A percentile compares a stretch with the other conserved stretches of the same genome.
Evolutionary conservation across 2,888 invertebrate species (phyloP).

Genomic region (Epinotia nisella): DNA sequence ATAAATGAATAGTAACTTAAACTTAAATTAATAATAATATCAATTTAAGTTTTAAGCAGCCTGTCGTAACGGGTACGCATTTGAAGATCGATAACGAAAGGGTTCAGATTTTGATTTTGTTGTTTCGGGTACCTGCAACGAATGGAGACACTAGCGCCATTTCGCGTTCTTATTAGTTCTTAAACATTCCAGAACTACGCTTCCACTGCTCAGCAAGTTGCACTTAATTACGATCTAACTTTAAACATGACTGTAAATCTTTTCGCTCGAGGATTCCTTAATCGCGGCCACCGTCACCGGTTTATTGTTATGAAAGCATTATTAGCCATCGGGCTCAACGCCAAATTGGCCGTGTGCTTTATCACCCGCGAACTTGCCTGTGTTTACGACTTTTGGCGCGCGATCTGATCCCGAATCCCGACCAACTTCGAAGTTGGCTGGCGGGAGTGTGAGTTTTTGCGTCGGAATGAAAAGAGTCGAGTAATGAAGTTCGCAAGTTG

Average conservation of each 20-base stretch:
- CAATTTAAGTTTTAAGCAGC: no score
- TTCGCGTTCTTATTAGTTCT: no score
- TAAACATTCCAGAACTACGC: background rate
- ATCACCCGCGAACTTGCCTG: slow-evolving; percentile 35
- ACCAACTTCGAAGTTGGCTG: slow-evolving; percentile 23
- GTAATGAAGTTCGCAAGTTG: slow-evolving; percentile 14
- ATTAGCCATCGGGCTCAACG: slow-evolving; percentile 38
- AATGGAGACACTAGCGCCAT: no score
- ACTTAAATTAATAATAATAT: no score
- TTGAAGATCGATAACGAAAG: no score
- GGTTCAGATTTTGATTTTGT: no score
- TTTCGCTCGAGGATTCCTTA: slow-evolving; percentile 8
- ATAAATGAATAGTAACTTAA: no score
- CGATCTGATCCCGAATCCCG: slow-evolving; percentile 18
- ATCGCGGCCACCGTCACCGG: slow-evolving; percentile 20
- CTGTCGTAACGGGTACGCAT: no score
- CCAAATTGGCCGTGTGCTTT: slow-evolving; percentile 41
- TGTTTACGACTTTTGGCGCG: slow-evolving; percentile 41
- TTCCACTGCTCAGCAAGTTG: background rate
- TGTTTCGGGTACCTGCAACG: no score
- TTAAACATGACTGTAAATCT: slow-evolving; percentile 4
- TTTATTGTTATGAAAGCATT: slow-evolving; percentile 37
- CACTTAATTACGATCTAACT: background rate
- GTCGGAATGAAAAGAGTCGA: slow-evolving; percentile 5
- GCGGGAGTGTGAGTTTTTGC: slow-evolving; percentile 23